Base-by-base conservation (phyloP, 2,113 vertebrate species). In the Cyprinodon variegatus region DNA sequence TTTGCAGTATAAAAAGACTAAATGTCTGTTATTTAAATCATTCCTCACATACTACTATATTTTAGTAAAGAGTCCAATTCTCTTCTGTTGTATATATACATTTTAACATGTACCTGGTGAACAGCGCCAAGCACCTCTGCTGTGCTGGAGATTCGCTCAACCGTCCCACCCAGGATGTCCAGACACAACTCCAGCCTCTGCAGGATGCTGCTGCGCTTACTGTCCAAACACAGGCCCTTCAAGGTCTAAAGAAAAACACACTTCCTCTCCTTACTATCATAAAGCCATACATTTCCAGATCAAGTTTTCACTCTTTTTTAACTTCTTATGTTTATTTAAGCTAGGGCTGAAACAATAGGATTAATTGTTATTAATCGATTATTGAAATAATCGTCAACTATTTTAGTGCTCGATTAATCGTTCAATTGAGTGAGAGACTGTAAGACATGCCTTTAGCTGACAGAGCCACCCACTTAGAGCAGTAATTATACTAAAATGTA, bases 71-170 rank as follows among this genome's bases (percentile, higher is more conserved):
- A 7, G n/a, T 14, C 29, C 29, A 29, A 53, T n/a, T 57, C 7
- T 9, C 50, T 53, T n/a, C 17, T 57, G 8, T 3, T 57, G 50
- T 57, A 3, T 57, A 53, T 20, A 6, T 12, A n/a, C n/a, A 9
- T 6, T 9, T n/a, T n/a, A 57, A n/a, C 50, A 17, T 29, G 37
- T 74, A 96, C 96, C 95, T 97, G 95, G 65, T 96, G 95, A 0
- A 96, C 95, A 0, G 96, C 95, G 1, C 96, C 96, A 15, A 97
- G 90, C 70, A 95, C 90, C 88, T 96, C 96, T 0, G 96, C 94
- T 0, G 94, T 93, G 3, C 85, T 90, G 65, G 91, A 93, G 72
- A 95, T 94, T 4, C 95, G 61, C 5, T 93, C 90, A 0, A 96
- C 87, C 0, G 95, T 94, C 0, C 91, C 93, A 0, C 81, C 83